Base-by-base conservation (phyloP, 2,113 vertebrate species). In the Trichechus manatus region DNA sequence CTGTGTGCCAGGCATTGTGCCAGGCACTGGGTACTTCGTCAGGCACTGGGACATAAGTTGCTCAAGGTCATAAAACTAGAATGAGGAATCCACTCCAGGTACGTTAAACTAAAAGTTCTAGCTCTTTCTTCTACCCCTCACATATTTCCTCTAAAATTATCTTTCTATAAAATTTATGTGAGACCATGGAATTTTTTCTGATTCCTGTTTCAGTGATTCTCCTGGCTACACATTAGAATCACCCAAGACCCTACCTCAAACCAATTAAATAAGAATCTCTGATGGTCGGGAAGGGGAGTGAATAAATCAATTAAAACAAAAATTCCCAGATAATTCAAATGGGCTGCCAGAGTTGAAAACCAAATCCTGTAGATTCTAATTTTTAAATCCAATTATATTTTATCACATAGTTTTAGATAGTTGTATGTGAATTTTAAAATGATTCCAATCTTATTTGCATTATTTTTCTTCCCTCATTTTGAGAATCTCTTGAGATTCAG, bases 371-470 rank as follows among this genome's bases (percentile, higher is more conserved):
- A 77, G 25, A 72, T 63, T 94, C 29, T 42, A 96, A 91, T 78
- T 89, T 94, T 85, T 86, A 92, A 68, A 66, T 94, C 19, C 27
- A 75, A 53, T 81, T 50, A 13, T 82, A 70, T 80, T 75, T 89
- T 77, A 68, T 94, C 29, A 75, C 10, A n/a, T n/a, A 89, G 20
- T 74, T 84, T 94, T 91, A 80, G 79, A 81, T 92, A 59, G 50
- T 89, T 64, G 10, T 90, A 64, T 91, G 42, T 87, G 44, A 47
- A 39, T 79, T 81, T 96, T 92, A 53, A 44, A 79, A 89, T 89
- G 29, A 86, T 42, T 87, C 87, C 15, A 47, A 31, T 94, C 92
- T 94, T 8, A n/a, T 19, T 88, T 66, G 17, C 44, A 74, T 90
- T 66, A 66, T 33, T 86, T 82, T 87, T 72, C 61, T 95, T 20